Percentiles rank a stretch among this genome's conserved stretches.
Conservation (phyloP, 1,140 invertebrate species). For the Colletes gigas region DNA sequence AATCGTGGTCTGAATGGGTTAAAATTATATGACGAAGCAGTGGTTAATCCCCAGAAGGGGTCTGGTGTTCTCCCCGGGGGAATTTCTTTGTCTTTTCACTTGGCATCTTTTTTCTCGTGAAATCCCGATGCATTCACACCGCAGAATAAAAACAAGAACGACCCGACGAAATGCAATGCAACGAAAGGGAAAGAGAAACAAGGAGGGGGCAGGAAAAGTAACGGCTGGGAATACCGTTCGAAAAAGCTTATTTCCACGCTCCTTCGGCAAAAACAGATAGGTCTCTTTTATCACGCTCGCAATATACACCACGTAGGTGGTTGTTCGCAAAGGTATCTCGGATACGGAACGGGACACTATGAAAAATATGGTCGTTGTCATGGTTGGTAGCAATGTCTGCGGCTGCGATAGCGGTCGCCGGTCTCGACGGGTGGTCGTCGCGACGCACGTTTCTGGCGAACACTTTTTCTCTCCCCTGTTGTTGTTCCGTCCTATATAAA, state of each 20-base stretch:
- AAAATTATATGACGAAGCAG: no score
- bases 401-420: constrained; percentile 46
- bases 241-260: constrained; percentile 71
- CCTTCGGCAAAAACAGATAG: constrained; percentile 70
- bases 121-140: constrained; percentile 8
- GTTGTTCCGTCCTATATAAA: constrained; percentile 26
- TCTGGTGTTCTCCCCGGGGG: no score
- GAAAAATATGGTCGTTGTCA: constrained; percentile 66
- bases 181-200: constrained; percentile 40
- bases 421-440: constrained; percentile 60
- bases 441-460: constrained; percentile 48
- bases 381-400: constrained; percentile 40
- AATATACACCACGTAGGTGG: constrained; percentile 66
- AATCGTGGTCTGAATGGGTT: no score
- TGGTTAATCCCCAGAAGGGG: no score
- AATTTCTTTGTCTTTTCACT: not conserved
- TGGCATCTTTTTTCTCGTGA: not conserved
- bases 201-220: constrained; percentile 32
- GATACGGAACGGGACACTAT: constrained; percentile 54
- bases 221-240: constrained; percentile 59
- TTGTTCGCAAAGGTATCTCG: constrained; percentile 61
- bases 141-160: not conserved
- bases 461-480: constrained; percentile 44
- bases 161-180: not conserved
- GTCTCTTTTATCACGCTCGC: constrained; percentile 69